Evolutionary conservation across 1,140 invertebrate genomes (phyloP).

Genomic region (Muscidifurax raptorellus): DNA sequence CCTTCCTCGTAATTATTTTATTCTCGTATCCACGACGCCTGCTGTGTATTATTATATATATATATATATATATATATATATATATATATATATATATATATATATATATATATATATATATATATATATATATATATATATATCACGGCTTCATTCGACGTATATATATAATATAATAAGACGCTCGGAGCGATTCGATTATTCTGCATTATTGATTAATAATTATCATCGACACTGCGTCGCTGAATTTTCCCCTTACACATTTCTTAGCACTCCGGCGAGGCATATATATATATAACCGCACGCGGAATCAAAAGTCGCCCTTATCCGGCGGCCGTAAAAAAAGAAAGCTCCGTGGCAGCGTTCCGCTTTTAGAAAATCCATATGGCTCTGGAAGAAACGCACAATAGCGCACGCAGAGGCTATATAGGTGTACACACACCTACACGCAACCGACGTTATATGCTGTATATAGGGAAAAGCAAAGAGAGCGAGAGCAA

Average conservation of each 20-base stretch:
- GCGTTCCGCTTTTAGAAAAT: slow-evolving; percentile 71
- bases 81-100: no score
- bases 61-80: no score
- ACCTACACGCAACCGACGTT: background rate
- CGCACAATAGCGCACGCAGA: slow-evolving; percentile 66
- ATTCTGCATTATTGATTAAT: background rate
- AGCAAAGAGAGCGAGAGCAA: slow-evolving; percentile 55
- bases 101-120: no score
- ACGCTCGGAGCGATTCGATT: no score
- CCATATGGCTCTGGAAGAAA: slow-evolving; percentile 69
- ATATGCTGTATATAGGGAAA: background rate
- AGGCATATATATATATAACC: no score
- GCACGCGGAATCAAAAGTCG: background rate
- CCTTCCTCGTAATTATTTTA: slow-evolving; percentile 50
- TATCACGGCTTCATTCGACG: no score
- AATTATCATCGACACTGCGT: background rate
- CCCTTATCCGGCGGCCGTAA: background rate
- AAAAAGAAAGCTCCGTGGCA: slow-evolving; percentile 58
- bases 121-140: no score
- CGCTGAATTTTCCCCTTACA: background rate
- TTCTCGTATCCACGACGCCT: background rate
- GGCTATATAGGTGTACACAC: slow-evolving; percentile 47
- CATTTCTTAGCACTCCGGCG: background rate
- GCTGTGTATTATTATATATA: background rate
- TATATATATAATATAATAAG: no score